Percentiles rank a stretch among this genome's conserved stretches.
phyloP scores from a whole-genome alignment of 2,888 invertebrate species.

The Patella pellucida region DNA sequence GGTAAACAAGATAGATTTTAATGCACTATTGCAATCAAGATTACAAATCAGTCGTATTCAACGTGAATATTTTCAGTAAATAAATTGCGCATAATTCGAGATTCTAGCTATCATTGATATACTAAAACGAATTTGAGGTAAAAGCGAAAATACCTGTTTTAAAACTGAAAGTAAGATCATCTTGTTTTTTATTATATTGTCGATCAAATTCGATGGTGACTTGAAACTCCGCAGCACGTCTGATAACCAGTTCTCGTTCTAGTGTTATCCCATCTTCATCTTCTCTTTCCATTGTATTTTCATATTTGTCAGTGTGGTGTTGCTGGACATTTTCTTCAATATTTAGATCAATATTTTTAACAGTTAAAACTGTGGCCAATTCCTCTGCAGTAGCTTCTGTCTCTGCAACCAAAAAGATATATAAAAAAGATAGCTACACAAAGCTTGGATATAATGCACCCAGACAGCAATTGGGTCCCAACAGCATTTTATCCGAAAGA shows the following conservation, averaged over 20 bases:
- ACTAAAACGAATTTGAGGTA: too few species aligned
- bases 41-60: too few species aligned
- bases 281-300: slow-evolving; percentile 15
- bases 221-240: slow-evolving; percentile 41
- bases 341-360: slow-evolving; percentile 32
- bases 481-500: too few species aligned
- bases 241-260: slow-evolving; percentile 72
- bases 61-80: too few species aligned
- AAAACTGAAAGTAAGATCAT: slow-evolving; percentile 37
- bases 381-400: not conserved
- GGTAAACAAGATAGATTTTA: too few species aligned
- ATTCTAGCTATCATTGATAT: too few species aligned
- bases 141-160: slow-evolving; percentile 30
- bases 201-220: slow-evolving; percentile 37
- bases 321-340: slow-evolving; percentile 38
- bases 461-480: too few species aligned
- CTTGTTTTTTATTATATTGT: slow-evolving; percentile 25
- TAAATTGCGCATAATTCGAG: too few species aligned
- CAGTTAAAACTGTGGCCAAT: slow-evolving; percentile 8
- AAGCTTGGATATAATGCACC: too few species aligned
- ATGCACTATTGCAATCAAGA: too few species aligned
- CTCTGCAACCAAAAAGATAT: too few species aligned
- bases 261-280: not conserved
- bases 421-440: too few species aligned
- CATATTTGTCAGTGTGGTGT: slow-evolving; percentile 44